Base-by-base conservation (phyloP, 2,888 invertebrate species). In the Limnephilus lunatus region DNA sequence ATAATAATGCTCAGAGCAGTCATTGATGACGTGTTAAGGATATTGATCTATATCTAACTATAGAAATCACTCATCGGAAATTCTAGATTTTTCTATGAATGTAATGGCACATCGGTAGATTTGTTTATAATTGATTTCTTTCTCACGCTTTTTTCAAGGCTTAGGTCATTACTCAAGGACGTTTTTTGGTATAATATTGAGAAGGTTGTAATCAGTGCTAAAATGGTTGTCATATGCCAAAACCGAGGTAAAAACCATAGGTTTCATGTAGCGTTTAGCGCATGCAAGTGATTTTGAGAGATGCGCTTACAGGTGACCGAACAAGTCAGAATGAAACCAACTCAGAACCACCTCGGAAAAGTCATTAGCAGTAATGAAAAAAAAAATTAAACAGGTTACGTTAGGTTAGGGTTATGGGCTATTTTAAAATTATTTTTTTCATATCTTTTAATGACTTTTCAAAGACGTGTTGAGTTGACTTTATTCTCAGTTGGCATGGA, bases 21-120 rank as follows among this genome's bases (percentile, higher is more conserved):
- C 31, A 31, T 32, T 82, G 82, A 83, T 83, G 83, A 83, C 31
- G 83, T 83, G 32, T 32, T 83, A 83, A 83, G 25, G 83, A 83
- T 83, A 83, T 83, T 35, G 83, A 83, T 83, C 83, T 32, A 14
- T 15, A 83, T 83, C 4, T 35, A 35, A 32, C 31, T 83, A 19
- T 35, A 32, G 31, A 83, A 83, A 83, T 83, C 32, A 35, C 19
- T 83, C 32, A 83, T 32, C 30, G 82, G 15, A 82, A 82, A 82
- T 19, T 53, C 53, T 68, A 25, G 19, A 68, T 68, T 19, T 68
- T 68, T 19, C 7, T 19, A 7, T 68, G 19, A 25, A 5, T 68
- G 19, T 68, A 25, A 7, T 68, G 25, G 1, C 15, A 19, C 3
- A 15, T 48, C 48, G 48, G 15, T 48, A 14, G 14, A 48, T 14